Evolutionary conservation across 2,888 invertebrate genomes (phyloP).

Genomic region (Chironomus riparius): DNA sequence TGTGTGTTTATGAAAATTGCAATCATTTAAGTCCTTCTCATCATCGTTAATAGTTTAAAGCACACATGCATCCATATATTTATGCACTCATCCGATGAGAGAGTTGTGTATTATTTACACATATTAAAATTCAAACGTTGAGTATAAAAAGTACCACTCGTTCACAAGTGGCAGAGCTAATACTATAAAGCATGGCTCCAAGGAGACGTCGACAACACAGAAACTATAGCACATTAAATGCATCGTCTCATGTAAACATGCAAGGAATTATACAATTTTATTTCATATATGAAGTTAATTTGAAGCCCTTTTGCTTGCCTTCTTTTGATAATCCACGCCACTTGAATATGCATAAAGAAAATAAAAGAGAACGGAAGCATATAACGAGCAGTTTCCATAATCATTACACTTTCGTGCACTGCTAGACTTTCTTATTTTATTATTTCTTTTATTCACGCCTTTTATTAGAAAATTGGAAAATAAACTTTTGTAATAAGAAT

Average conservation of each 20-base stretch:
- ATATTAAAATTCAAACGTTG: background rate
- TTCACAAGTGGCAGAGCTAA: background rate
- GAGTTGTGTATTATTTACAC: background rate
- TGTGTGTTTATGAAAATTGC: too few relatives aligned
- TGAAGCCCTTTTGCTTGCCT: too few relatives aligned
- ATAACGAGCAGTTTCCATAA: background rate
- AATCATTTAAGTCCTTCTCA: background rate
- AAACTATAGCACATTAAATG: background rate
- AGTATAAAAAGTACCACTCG: background rate
- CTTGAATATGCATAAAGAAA: too few relatives aligned
- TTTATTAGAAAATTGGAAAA: background rate
- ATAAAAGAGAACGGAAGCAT: background rate
- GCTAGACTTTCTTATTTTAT: background rate
- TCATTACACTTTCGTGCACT: background rate
- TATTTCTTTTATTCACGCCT: background rate
- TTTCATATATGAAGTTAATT: too few relatives aligned
- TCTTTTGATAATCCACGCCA: too few relatives aligned
- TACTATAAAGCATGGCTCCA: background rate
- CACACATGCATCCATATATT: background rate
- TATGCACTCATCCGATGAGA: background rate
- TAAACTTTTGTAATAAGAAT: too few relatives aligned
- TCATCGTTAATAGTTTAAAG: background rate
- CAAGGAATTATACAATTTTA: background rate
- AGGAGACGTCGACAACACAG: background rate
- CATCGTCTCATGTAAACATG: background rate